Percentiles rank a stretch among this genome's conserved stretches.
These are phyloP conservation scores for Cantharis rufa DNA, from an alignment of 2,888 invertebrate genomes.

Conservation along the genomic window DNA sequence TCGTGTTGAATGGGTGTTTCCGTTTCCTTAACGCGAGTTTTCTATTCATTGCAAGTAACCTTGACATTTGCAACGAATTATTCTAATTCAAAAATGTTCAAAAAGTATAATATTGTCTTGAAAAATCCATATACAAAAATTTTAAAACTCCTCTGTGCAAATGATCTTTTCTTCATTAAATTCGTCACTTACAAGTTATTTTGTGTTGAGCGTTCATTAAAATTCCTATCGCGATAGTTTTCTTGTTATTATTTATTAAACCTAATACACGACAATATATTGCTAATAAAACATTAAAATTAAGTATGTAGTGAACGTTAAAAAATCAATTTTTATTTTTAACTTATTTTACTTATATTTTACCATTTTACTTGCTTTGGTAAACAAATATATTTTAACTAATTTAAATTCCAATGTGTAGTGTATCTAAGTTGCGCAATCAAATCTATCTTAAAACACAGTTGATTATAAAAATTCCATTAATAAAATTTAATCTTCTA, in stretches of 20 bases:
- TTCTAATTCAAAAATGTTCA: neutral
- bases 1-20: constrained; percentile 26
- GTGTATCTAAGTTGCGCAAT: neutral
- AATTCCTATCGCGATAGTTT: constrained; percentile 11
- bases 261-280: neutral
- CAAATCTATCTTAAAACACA: neutral
- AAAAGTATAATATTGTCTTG: neutral
- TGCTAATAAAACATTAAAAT: neutral
- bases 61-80: constrained; percentile 12
- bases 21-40: constrained; percentile 13
- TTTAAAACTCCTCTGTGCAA: neutral
- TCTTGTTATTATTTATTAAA: constrained; percentile 1
- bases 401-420: neutral
- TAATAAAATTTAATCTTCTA: neutral
- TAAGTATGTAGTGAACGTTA: neutral
- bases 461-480: neutral
- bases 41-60: neutral
- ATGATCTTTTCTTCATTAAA: neutral
- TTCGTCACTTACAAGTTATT: neutral
- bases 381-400: neutral
- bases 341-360: neutral
- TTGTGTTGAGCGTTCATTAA: constrained; percentile 1
- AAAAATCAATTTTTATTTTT: neutral
- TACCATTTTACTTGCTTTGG: neutral
- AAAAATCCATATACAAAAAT: neutral